phyloP scores from a whole-genome alignment of 2,797 vertebrate species.

The Myotis myotis region DNA sequence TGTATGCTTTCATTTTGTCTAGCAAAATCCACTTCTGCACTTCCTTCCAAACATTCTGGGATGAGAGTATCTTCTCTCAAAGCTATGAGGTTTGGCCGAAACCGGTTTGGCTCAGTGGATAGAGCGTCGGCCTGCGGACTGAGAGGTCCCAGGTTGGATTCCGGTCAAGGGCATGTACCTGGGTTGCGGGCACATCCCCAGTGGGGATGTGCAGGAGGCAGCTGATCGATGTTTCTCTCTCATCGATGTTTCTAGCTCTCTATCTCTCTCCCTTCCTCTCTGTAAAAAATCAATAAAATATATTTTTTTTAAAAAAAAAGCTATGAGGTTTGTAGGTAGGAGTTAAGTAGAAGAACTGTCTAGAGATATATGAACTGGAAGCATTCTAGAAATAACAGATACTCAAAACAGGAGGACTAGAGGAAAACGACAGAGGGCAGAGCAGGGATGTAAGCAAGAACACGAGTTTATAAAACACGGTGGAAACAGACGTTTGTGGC shows the following conservation, averaged over 20 bases:
- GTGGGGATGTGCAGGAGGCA: too few relatives aligned
- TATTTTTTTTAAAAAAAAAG: too few relatives aligned
- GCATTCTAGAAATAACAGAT: background rate
- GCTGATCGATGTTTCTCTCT: too few relatives aligned
- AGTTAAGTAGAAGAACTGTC: background rate
- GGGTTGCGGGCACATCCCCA: too few relatives aligned
- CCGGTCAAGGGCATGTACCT: too few relatives aligned
- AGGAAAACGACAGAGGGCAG: background rate
- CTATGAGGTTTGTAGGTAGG: background rate
- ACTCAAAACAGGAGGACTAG: background rate
- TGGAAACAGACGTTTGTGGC: background rate
- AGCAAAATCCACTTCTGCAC: background rate
- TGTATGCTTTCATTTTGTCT: background rate
- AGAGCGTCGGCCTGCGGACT: too few relatives aligned
- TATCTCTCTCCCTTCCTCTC: too few relatives aligned
- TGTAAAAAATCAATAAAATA: too few relatives aligned
- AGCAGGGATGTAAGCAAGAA: background rate
- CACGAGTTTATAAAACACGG: background rate
- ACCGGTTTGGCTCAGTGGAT: too few relatives aligned
- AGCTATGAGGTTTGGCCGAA: background rate
- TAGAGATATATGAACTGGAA: background rate
- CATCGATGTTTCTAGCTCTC: too few relatives aligned
- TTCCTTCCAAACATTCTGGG: background rate
- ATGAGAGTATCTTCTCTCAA: background rate
- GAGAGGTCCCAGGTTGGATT: too few relatives aligned